These are phyloP conservation scores for Lagocephalus sceleratus DNA, from an alignment of 2,797 vertebrate genomes.

Conservation along the genomic window DNA sequence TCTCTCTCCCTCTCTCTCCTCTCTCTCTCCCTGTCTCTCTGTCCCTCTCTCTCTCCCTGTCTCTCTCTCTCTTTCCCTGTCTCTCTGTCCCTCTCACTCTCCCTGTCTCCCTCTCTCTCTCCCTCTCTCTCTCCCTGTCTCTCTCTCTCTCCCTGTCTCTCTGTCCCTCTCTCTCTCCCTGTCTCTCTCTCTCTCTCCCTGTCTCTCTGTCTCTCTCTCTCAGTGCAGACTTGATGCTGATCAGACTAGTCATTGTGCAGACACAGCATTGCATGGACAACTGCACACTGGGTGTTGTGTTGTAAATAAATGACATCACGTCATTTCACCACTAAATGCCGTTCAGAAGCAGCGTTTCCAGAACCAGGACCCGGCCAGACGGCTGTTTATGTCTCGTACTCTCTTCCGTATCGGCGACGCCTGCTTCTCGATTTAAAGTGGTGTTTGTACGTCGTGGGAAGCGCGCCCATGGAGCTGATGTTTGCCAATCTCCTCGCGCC, in stretches of 20 bases:
- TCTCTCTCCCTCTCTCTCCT: background rate
- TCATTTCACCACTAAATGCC: background rate
- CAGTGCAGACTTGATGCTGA: slow-evolving; percentile 53
- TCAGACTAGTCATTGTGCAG: slow-evolving; percentile 60
- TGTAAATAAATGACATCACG: slow-evolving; percentile 6
- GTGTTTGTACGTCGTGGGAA: background rate
- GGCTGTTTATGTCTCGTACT: background rate
- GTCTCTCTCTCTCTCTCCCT: background rate
- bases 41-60: background rate
- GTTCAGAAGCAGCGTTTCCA: too few species aligned
- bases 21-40: slow-evolving; percentile 3
- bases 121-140: background rate
- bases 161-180: too few species aligned
- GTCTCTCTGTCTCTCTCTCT: background rate
- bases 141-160: background rate
- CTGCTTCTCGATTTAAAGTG: too few species aligned
- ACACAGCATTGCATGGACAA: slow-evolving; percentile 47
- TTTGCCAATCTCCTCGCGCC: slow-evolving; percentile 15
- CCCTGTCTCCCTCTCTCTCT: background rate
- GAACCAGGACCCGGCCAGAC: background rate
- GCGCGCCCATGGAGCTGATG: background rate
- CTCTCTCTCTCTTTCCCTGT: background rate
- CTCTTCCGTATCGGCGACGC: background rate
- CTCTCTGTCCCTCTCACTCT: slow-evolving; percentile 1
- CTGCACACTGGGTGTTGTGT: slow-evolving; percentile 11